phyloP scores from a whole-genome alignment of 1,140 invertebrate species.

The Saxidomus purpurata region DNA sequence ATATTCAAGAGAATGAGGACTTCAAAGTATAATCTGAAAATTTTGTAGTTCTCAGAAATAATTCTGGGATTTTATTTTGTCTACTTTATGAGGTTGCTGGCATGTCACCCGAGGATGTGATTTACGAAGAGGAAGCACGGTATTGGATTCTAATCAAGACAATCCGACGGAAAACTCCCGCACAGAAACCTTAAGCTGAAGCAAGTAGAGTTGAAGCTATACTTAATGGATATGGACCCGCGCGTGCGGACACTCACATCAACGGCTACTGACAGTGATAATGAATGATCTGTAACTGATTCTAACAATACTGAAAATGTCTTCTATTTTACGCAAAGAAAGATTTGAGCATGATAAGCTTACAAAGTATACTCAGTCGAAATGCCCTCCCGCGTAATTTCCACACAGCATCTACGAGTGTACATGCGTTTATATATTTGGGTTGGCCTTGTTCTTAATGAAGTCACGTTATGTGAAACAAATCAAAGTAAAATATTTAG shows the following conservation, averaged over 20 bases:
- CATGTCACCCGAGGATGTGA: slow-evolving; percentile 85
- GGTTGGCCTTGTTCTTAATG: too few relatives aligned
- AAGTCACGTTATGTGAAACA: too few relatives aligned
- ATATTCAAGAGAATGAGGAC: too few relatives aligned
- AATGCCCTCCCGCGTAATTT: too few relatives aligned
- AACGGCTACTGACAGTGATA: background rate
- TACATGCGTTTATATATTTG: too few relatives aligned
- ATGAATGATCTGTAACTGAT: background rate
- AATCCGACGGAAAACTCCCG: slow-evolving; percentile 66
- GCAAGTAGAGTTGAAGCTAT: background rate
- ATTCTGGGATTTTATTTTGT: slow-evolving; percentile 63
- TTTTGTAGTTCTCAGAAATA: background rate
- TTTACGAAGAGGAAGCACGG: slow-evolving; percentile 81
- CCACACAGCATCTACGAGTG: too few relatives aligned
- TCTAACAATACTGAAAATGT: too few relatives aligned
- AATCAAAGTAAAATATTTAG: too few relatives aligned
- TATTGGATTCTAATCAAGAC: slow-evolving; percentile 84
- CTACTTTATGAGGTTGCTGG: slow-evolving; percentile 88
- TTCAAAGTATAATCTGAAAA: too few relatives aligned
- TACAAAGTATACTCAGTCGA: too few relatives aligned
- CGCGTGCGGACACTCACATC: background rate
- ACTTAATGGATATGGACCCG: slow-evolving; percentile 47
- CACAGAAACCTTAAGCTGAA: background rate
- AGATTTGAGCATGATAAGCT: too few relatives aligned
- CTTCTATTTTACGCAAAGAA: too few relatives aligned